Evolutionary conservation across 1,140 invertebrate species (phyloP).

Genomic region (Berghia stephanieae): DNA sequence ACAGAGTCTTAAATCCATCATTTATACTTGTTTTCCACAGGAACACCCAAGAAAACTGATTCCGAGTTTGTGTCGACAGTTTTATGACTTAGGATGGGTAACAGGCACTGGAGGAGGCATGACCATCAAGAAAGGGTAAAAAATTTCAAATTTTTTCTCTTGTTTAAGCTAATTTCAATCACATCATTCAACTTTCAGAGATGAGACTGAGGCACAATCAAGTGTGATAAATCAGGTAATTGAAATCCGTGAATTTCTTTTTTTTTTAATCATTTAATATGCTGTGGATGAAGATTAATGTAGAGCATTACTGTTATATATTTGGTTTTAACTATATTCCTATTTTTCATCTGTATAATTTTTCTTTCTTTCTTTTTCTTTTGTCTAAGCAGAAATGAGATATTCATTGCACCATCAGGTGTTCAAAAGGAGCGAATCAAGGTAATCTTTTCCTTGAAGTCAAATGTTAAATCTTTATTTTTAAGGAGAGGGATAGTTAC

Average conservation of each 20-base stretch:
- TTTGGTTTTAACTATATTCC: no score
- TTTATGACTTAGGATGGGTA: conserved; percentile 95
- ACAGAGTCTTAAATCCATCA: no score
- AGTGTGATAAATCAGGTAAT: no score
- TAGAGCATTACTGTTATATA: no score
- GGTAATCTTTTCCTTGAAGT: conserved; percentile 47
- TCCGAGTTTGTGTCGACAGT: conserved; percentile 86
- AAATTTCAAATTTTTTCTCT: conserved; percentile 38
- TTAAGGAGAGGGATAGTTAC: no score
- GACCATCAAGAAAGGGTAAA: conserved; percentile 86
- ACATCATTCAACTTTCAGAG: no score
- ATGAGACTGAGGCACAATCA: no score
- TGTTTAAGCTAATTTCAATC: no score
- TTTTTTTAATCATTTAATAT: no score
- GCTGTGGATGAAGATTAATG: no score
- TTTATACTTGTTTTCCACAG: conserved; percentile 45
- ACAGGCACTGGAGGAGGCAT: conserved; percentile 93
- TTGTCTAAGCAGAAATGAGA: conserved; percentile 78
- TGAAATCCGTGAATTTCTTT: no score
- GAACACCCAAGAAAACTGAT: conserved; percentile 85
- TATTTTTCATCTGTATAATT: neutral
- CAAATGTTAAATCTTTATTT: neutral
- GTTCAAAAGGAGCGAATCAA: conserved; percentile 93
- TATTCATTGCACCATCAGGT: conserved; percentile 96
- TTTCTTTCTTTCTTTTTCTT: conserved; percentile 15